Base-by-base conservation (phyloP, 2,797 vertebrate species). In the Chaetodon trifasciatus region DNA sequence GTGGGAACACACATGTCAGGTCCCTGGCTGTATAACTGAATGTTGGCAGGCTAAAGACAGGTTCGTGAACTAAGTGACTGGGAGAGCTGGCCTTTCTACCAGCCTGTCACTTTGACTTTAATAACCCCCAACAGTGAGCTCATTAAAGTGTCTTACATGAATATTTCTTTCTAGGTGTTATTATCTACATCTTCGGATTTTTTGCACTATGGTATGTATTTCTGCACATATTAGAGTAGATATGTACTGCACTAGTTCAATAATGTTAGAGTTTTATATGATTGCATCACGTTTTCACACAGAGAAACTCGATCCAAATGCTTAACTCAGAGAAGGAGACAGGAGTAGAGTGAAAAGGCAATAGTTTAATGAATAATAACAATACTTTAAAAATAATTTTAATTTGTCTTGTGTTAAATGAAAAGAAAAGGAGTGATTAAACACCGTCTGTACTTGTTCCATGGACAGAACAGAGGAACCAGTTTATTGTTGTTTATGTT, bases 21-120 rank as follows among this genome's bases (percentile, higher is more conserved):
- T 78, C 60, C 39, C 49, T 4, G 42, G 78, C 74, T 79, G 70
- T 35, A 28, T 87, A 87, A 90, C 84, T 88, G 72, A 78, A 83
- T 50, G 86, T 56, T 76, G 81, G 88, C 87, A 86, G 74, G 70
- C 60, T 72, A 77, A 44, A 74, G 82, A 78, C 85, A 89, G 74
- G 81, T 86, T 76, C 23, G 74, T 75, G 70, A 71, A 75, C 75
- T 90, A 70, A 84, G 68, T 81, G 75, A 88, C 67, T 62, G 63
- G 71, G 19, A 72, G 74, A 84, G 65, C 42, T 79, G 42, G 50
- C 78, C 79, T 89, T 87, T 85, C 67, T 75, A 81, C 70, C 81
- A 55, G 10, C n/a, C 79, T 80, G 84, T 91, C 89, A 89, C 52
- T 81, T 56, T 67, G 77, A 75, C 76, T 85, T 57, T 56, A 77